phyloP scores from a whole-genome alignment of 2,888 invertebrate genomes.

The Athalia rosae region DNA sequence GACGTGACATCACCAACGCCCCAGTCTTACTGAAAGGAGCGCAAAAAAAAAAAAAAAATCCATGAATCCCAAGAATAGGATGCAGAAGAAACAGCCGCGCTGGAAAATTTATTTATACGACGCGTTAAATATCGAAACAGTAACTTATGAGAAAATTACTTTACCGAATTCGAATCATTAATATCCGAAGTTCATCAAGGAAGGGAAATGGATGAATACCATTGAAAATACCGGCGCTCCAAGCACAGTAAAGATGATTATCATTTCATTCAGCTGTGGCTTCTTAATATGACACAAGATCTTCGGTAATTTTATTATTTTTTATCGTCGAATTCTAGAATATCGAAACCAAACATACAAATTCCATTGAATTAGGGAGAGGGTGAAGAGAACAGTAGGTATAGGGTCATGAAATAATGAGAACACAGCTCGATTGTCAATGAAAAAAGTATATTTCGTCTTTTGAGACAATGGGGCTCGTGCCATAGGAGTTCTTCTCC shows the following conservation, averaged over 20 bases:
- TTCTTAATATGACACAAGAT: too few species aligned
- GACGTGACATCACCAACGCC: conserved; percentile 40
- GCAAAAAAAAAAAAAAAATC: conserved; percentile 53
- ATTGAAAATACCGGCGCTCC: too few species aligned
- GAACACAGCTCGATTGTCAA: conserved; percentile 39
- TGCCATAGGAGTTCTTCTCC: conserved; percentile 15
- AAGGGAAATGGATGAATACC: too few species aligned
- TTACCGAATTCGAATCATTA: too few species aligned
- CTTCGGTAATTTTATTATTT: too few species aligned
- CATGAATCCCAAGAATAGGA: conserved; percentile 64
- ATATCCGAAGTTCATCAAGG: too few species aligned
- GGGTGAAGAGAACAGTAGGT: not conserved
- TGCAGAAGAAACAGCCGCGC: conserved; percentile 60
- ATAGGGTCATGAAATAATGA: conserved; percentile 9
- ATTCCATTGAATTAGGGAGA: not conserved
- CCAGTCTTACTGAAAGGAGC: not conserved
- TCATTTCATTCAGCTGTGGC: too few species aligned
- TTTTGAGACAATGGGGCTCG: conserved; percentile 40
- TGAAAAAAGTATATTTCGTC: conserved; percentile 48
- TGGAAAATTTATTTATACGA: conserved; percentile 61
- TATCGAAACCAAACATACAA: not conserved
- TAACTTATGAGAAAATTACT: conserved; percentile 7
- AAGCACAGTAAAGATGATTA: too few species aligned
- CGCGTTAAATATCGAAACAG: conserved; percentile 6
- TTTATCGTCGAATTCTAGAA: too few species aligned